Conservation (phyloP, 2,888 invertebrate species). For the Brachyopa scutellaris region DNA sequence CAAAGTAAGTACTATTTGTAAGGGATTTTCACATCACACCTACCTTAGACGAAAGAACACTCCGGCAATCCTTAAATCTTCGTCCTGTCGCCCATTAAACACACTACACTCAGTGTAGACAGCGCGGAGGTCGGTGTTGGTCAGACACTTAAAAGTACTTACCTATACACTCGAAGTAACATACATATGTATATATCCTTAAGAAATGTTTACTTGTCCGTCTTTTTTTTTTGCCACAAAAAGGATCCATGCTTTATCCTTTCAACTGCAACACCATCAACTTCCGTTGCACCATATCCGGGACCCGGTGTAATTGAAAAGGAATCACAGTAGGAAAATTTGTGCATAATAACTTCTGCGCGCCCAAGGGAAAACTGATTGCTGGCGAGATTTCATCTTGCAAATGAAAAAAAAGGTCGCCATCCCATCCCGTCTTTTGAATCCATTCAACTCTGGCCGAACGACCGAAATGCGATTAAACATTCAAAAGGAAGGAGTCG, state of each 20-base stretch:
- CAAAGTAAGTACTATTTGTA: slow-evolving; percentile 42
- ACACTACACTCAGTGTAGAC: slow-evolving; percentile 33
- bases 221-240: slow-evolving; percentile 2
- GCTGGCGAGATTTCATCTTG: slow-evolving; percentile 57
- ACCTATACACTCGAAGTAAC: neutral
- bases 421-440: slow-evolving; percentile 14
- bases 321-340: slow-evolving; percentile 61
- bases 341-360: slow-evolving; percentile 60
- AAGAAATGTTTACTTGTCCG: slow-evolving; percentile 57
- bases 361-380: slow-evolving; percentile 48
- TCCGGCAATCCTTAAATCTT: slow-evolving; percentile 53
- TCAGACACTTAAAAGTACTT: slow-evolving; percentile 28
- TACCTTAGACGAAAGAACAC: neutral
- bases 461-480: slow-evolving; percentile 60
- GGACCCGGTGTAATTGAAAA: slow-evolving; percentile 61
- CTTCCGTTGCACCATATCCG: slow-evolving; percentile 40
- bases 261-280: slow-evolving; percentile 48
- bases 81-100: slow-evolving; percentile 54
- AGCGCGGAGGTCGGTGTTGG: slow-evolving; percentile 2
- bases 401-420: neutral
- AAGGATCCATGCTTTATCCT: slow-evolving; percentile 27
- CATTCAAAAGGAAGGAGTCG: slow-evolving; percentile 52
- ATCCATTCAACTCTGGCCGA: slow-evolving; percentile 4
- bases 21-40: slow-evolving; percentile 54
- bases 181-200: neutral